A percentile compares a stretch with the other conserved stretches of the same genome.
Evolutionary conservation across 2,888 invertebrate genomes (phyloP).

Genomic region (Galeruca laticollis): DNA sequence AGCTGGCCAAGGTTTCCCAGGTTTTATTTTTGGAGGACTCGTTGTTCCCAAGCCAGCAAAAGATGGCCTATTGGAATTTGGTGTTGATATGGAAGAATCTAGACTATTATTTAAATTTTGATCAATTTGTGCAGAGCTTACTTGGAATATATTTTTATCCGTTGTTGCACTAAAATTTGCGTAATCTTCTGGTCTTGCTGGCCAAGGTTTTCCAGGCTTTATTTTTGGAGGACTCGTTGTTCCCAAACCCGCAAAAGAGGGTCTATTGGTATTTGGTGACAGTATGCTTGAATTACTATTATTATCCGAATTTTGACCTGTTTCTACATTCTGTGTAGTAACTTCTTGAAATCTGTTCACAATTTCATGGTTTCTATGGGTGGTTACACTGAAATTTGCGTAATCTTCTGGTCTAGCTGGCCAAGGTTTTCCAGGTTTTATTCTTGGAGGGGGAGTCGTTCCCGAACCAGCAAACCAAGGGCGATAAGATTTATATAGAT

Average conservation of each 20-base stretch:
- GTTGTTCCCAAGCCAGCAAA: slow-evolving; percentile 12
- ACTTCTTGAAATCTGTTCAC: slow-evolving; percentile 28
- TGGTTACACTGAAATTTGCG: background rate
- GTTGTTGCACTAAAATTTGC: slow-evolving; percentile 6
- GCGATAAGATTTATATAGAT: background rate
- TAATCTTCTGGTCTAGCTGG: slow-evolving; percentile 25
- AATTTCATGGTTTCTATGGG: background rate
- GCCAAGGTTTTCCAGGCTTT: slow-evolving; percentile 49
- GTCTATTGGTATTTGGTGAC: slow-evolving; percentile 11
- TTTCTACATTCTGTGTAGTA: background rate
- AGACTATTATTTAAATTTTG: too few species aligned
- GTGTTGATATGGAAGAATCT: background rate
- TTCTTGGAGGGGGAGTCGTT: slow-evolving; percentile 28
- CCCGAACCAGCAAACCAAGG: slow-evolving; percentile 21
- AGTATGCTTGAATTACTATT: background rate
- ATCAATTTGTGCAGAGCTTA: background rate
- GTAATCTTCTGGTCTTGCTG: slow-evolving; percentile 40
- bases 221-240: slow-evolving; percentile 40
- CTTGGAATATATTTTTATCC: slow-evolving; percentile 21
- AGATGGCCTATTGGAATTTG: slow-evolving; percentile 1
- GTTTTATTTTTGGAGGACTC: slow-evolving; percentile 41
- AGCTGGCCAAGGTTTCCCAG: slow-evolving; percentile 47
- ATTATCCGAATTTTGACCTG: background rate
- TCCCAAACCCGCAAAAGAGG: slow-evolving; percentile 27
- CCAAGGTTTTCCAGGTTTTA: slow-evolving; percentile 38